Evolutionary conservation across 2,113 vertebrate genomes (phyloP).

Genomic region (Scomber japonicus): DNA sequence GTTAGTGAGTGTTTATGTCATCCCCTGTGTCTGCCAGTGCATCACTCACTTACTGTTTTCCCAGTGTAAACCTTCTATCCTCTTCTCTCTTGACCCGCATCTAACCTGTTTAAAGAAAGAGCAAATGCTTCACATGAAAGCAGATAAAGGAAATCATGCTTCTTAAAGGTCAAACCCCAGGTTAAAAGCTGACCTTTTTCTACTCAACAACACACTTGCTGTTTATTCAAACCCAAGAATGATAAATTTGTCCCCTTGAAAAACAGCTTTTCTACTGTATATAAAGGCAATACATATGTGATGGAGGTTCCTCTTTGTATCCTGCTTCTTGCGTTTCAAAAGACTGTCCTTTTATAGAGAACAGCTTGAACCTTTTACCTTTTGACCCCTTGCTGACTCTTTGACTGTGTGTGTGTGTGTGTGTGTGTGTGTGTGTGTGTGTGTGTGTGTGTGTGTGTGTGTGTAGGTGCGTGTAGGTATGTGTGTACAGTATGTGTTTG

Average conservation of each 20-base stretch:
- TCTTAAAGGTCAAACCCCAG: slow-evolving; percentile 35
- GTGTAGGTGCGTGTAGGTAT: too few species aligned
- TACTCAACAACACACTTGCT: slow-evolving; percentile 1
- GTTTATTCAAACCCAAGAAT: slow-evolving; percentile 41
- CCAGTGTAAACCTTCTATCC: not conserved
- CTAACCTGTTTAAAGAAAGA: slow-evolving; percentile 36
- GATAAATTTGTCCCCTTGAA: slow-evolving; percentile 20
- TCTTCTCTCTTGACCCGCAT: slow-evolving; percentile 31
- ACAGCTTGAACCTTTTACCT: slow-evolving; percentile 51
- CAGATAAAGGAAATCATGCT: slow-evolving; percentile 40
- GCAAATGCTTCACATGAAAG: slow-evolving; percentile 17
- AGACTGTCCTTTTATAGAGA: slow-evolving; percentile 22
- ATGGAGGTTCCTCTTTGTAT: slow-evolving; percentile 42
- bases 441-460: not conserved
- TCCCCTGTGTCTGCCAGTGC: not conserved
- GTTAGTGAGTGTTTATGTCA: not conserved
- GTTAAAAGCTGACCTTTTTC: slow-evolving; percentile 47
- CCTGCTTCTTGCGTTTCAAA: slow-evolving; percentile 25
- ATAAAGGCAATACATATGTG: slow-evolving; percentile 27
- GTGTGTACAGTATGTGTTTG: not conserved
- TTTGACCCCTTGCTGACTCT: slow-evolving; percentile 39
- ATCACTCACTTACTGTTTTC: not conserved
- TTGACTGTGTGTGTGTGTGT: slow-evolving; percentile 4
- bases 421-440: slow-evolving; percentile 20
- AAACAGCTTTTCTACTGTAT: slow-evolving; percentile 38